Percentiles rank a stretch among this genome's conserved stretches.
These are phyloP conservation scores for Anniella stebbinsi DNA, from an alignment of 2,797 vertebrate genomes.

Conservation along the genomic window DNA sequence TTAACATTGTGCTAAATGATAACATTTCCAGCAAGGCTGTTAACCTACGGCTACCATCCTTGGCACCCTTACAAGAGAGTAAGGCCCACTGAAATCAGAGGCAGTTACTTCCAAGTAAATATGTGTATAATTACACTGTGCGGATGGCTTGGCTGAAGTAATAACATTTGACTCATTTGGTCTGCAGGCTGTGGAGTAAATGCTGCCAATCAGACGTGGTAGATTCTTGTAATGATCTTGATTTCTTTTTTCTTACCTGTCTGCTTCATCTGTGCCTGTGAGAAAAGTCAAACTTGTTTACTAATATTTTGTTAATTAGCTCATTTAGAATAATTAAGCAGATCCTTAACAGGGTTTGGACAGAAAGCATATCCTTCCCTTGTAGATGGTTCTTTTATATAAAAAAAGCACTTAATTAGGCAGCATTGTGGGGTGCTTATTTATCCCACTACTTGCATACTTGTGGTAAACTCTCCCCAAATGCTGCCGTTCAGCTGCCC, in stretches of 20 bases:
- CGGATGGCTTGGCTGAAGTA: not conserved
- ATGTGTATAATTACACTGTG: not conserved
- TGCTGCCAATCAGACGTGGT: slow-evolving; percentile 61
- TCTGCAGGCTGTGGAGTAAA: too few relatives aligned
- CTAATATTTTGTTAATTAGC: not conserved
- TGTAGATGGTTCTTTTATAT: slow-evolving; percentile 43
- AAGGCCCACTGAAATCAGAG: not conserved
- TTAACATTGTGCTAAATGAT: slow-evolving; percentile 88
- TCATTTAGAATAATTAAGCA: not conserved
- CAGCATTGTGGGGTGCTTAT: not conserved
- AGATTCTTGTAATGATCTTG: slow-evolving; percentile 49
- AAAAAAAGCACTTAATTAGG: slow-evolving; percentile 8
- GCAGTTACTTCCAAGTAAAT: not conserved
- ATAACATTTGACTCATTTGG: too few relatives aligned
- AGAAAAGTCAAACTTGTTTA: slow-evolving; percentile 28
- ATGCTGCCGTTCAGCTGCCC: not conserved
- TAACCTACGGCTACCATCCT: slow-evolving; percentile 59
- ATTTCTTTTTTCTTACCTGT: slow-evolving; percentile 44
- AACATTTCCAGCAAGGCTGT: slow-evolving; percentile 80
- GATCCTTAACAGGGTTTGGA: slow-evolving; percentile 14
- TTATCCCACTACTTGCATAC: not conserved
- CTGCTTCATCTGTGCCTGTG: slow-evolving; percentile 57
- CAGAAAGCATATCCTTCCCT: not conserved
- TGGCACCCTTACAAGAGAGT: slow-evolving; percentile 52
- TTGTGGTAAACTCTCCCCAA: not conserved